Base-by-base conservation (phyloP, 1,140 invertebrate species). In the Ceratitis capitata region DNA sequence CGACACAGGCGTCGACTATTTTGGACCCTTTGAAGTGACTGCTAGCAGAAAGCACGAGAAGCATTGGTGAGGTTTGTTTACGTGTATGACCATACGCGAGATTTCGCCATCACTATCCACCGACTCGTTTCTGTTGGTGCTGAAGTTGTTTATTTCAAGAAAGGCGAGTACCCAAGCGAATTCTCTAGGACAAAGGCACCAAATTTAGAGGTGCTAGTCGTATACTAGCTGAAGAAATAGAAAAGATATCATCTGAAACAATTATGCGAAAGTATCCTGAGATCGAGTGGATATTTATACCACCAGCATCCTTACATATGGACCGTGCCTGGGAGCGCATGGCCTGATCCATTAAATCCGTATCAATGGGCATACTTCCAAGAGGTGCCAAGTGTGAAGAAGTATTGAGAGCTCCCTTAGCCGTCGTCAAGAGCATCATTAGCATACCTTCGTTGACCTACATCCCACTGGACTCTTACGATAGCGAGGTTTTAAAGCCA, bases 271-370 rank as follows among this genome's bases (percentile, higher is more conserved):
- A 78, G n/a, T 85, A 35, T 58, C 42, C 85, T 14, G 53, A 82
- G 2, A 86, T 87, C 19, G 69, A 86, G 9, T 88, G 88, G 88
- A 26, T 85, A 1, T 88, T 89, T 45, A 88, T 86, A 23, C 88
- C 88, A 3, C 87, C 88, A 5, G 32, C 61, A 5, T 64, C 87
- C 56, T 86, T 87, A 53, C 87, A 89, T 47, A 86, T 88, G 58
- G 88, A 87, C 39, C 88, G 88, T n/a, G 45, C 84, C 14, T 88
- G 88, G 88, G 88, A 89, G 47, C 26, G 82, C 1, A 16, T 86
- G 10, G 61, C 87, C 3, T 26, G 86, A 3, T 87, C 87, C 3
- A 83, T 87, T 49, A 23, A n/a, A n/a, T n/a, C n/a, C n/a, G n/a
- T n/a, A n/a, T n/a, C n/a, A n/a, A n/a, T n/a, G n/a, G n/a, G n/a